Conservation (phyloP, 2,797 vertebrate genomes). For the Fistularia tabacaria region DNA sequence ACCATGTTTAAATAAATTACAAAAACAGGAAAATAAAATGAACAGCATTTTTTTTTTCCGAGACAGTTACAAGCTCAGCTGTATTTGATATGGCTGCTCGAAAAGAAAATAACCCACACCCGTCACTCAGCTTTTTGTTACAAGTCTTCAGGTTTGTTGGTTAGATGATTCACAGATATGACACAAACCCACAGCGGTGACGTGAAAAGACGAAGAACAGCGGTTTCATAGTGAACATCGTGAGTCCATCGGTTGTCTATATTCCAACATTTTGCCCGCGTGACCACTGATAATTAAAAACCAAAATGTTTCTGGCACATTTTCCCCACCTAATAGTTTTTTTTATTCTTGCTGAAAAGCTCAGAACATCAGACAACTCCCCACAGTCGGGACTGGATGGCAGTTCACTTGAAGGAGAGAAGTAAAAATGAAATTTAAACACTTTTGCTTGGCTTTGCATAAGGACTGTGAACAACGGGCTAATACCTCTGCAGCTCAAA, state of each 20-base stretch:
- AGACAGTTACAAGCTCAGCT: slow-evolving; percentile 41
- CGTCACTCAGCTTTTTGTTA: slow-evolving; percentile 23
- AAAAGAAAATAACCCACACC: slow-evolving; percentile 20
- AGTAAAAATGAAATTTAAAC: too few species aligned
- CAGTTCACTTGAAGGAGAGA: too few species aligned
- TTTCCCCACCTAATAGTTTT: slow-evolving; percentile 22
- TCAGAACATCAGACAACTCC: too few species aligned
- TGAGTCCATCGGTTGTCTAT: slow-evolving; percentile 26
- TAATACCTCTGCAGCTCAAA: too few species aligned
- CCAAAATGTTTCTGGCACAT: slow-evolving; percentile 53
- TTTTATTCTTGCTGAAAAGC: slow-evolving; percentile 4
- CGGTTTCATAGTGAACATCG: slow-evolving; percentile 21
- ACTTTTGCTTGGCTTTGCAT: too few species aligned
- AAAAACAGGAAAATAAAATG: slow-evolving; percentile 35
- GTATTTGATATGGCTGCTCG: slow-evolving; percentile 29
- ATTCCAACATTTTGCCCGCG: slow-evolving; percentile 28
- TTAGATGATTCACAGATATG: slow-evolving; percentile 7
- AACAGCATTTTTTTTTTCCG: slow-evolving; percentile 30
- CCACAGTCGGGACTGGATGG: too few species aligned
- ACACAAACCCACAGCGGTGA: slow-evolving; percentile 28
- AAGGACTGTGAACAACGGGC: too few species aligned
- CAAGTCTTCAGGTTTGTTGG: slow-evolving; percentile 15
- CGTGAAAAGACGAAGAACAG: slow-evolving; percentile 24
- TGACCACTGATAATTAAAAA: slow-evolving; percentile 34
- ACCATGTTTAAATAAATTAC: slow-evolving; percentile 44